Evolutionary conservation across 2,797 vertebrate genomes (phyloP), one percentile per base, ranked within the genome.

Genomic region (Lithobates pipiens): DNA sequence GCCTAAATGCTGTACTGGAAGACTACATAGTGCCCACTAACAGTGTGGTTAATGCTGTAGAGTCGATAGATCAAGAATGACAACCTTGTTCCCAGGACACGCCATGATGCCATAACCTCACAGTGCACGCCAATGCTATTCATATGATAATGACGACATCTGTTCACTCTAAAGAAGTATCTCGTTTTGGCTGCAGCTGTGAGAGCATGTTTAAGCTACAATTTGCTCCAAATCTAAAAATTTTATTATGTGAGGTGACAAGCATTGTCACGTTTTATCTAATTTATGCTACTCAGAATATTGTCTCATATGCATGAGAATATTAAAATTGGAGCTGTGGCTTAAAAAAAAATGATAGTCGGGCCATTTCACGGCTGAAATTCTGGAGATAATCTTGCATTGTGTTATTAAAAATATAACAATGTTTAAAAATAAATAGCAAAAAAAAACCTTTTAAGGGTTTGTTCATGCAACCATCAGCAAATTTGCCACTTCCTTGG

Each of bases 141-240:
- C 80, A 87, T 87, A 83, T 87, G 85, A 32, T 87, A 83, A 83
- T 87, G 80, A 69, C 18, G 76, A 83, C 80, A 87, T 83, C 80
- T 87, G 85, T 75, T 87, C 80, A 29, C 44, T 86, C 34, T 34
- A 79, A 70, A 65, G 80, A 57, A 75, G 76, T 8, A 32, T 72
- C 63, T 86, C 25, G 34, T 79, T 79, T 29, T 79, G 76, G 76
- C 78, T 87, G 74, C 76, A 87, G 76, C 70, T 79, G 80, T 42
- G 70, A 83, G 63, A 79, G 34, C 32, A 68, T 36, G 68, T 79
- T 77, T 83, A 25, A 75, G 73, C 57, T 79, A 61, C 13, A 83
- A 87, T 87, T 72, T 83, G 57, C 81, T 79, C 57, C 77, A 72
- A 84, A 77, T 39, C 34, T 42, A 23, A 32, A 69, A 54, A 36